Evolutionary conservation across 2,888 invertebrate species (phyloP).

Genomic region (Drosophila stalkeri): DNA sequence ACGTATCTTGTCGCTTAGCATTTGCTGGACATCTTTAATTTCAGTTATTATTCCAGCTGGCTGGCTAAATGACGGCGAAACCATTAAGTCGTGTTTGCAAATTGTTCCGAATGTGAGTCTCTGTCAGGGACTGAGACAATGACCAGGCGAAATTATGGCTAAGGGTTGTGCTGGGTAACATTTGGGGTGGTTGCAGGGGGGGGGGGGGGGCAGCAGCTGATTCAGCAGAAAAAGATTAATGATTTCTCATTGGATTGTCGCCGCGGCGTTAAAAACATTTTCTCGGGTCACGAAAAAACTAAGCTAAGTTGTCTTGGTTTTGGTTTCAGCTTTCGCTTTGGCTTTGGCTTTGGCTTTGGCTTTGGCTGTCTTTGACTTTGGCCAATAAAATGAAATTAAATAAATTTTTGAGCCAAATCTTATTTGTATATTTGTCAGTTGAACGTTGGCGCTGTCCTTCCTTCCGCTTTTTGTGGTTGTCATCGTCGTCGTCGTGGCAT

Average conservation of each 20-base stretch:
- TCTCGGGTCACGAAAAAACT: slow-evolving; percentile 32
- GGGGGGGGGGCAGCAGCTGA: slow-evolving; percentile 59
- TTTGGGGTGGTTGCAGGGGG: slow-evolving; percentile 2
- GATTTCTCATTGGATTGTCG: slow-evolving; percentile 64
- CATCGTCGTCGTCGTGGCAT: slow-evolving; percentile 18
- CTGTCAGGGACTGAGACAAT: slow-evolving; percentile 36
- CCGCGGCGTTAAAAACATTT: slow-evolving; percentile 38
- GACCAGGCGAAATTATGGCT: slow-evolving; percentile 49
- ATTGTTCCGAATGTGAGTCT: slow-evolving; percentile 57
- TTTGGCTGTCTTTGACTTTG: slow-evolving; percentile 50
- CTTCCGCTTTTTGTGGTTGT: slow-evolving; percentile 16
- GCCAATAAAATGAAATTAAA: slow-evolving; percentile 77
- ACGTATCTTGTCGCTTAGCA: slow-evolving; percentile 20
- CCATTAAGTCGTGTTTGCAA: slow-evolving; percentile 35
- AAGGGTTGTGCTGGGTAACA: slow-evolving; percentile 23
- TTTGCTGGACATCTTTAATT: background rate
- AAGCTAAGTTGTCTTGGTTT: slow-evolving; percentile 27
- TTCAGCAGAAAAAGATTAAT: slow-evolving; percentile 79
- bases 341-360: background rate
- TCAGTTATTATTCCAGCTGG: slow-evolving; percentile 32
- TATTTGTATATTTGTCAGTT: slow-evolving; percentile 74
- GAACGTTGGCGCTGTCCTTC: slow-evolving; percentile 6
- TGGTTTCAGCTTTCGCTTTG: background rate
- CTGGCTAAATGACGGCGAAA: slow-evolving; percentile 39
- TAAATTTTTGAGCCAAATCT: slow-evolving; percentile 74